A percentile compares a stretch with the other conserved stretches of the same genome.
These are phyloP conservation scores for Odontamblyopus rebecca DNA, from an alignment of 2,797 vertebrate genomes.

Conservation along the genomic window DNA sequence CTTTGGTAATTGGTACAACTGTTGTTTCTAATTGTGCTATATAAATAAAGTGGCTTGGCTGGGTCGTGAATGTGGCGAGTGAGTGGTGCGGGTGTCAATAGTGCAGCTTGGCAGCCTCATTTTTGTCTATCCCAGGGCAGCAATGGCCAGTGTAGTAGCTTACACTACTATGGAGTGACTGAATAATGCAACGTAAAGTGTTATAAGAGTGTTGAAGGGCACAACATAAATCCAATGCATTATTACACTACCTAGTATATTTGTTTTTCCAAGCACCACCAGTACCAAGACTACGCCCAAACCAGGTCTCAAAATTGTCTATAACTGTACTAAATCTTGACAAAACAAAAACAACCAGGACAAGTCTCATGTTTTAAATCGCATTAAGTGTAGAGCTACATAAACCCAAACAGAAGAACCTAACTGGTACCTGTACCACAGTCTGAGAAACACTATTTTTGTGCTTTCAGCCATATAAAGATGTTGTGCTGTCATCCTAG, in stretches of 20 bases:
- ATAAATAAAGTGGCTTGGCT: too few species aligned
- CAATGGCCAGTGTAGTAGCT: too few species aligned
- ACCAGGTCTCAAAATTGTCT: neutral
- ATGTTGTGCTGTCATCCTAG: slow-evolving; percentile 19
- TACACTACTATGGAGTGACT: neutral
- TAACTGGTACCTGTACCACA: neutral
- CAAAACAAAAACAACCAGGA: neutral
- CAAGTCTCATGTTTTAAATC: too few species aligned
- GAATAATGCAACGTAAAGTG: neutral
- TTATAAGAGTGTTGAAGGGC: neutral
- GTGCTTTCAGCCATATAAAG: neutral
- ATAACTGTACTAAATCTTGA: neutral
- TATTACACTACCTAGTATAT: neutral
- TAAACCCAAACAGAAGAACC: neutral
- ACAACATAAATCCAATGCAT: too few species aligned
- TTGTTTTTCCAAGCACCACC: neutral
- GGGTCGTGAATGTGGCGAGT: too few species aligned
- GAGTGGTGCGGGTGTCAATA: too few species aligned
- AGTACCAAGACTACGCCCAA: neutral
- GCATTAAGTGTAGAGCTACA: neutral
- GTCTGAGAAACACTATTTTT: neutral
- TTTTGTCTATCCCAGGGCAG: too few species aligned
- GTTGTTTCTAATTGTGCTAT: too few species aligned
- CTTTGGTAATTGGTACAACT: too few species aligned
- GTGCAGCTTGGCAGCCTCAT: too few species aligned